Conservation (phyloP, 1,140 invertebrate genomes). For the Diachasma alloeum region DNA sequence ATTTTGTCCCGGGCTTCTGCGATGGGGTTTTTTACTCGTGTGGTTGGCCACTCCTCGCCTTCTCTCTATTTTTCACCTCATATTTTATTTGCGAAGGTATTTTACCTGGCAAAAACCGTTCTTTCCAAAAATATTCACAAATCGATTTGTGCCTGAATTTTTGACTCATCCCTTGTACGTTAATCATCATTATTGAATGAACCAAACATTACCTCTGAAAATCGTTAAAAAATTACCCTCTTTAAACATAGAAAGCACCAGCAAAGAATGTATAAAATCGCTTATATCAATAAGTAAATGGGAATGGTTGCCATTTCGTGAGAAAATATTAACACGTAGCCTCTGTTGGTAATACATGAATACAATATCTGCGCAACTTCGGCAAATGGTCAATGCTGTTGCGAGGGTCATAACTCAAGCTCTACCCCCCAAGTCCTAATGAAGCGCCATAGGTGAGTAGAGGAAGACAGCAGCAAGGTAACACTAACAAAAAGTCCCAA, state of each 20-base stretch:
- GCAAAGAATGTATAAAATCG: conserved; percentile 5
- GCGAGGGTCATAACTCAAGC: conserved; percentile 63
- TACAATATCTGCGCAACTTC: conserved; percentile 66
- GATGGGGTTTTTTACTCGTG: too few species aligned
- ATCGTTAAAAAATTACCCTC: not conserved
- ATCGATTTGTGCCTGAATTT: too few species aligned
- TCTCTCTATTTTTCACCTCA: too few species aligned
- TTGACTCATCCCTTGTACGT: too few species aligned
- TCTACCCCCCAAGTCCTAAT: conserved; percentile 65
- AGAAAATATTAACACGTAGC: conserved; percentile 67
- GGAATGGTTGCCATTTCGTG: conserved; percentile 64
- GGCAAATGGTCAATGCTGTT: conserved; percentile 65
- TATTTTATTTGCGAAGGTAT: too few species aligned
- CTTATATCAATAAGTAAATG: conserved; percentile 62
- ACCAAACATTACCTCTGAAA: conserved; percentile 17
- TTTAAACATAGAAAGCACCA: not conserved
- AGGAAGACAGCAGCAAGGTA: conserved; percentile 62
- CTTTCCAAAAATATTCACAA: too few species aligned
- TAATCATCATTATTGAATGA: too few species aligned
- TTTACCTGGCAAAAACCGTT: too few species aligned
- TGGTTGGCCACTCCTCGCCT: too few species aligned
- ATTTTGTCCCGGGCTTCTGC: too few species aligned
- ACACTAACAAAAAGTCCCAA: conserved; percentile 37
- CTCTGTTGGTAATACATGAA: conserved; percentile 66
- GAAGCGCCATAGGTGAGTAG: conserved; percentile 64